Base-by-base conservation (phyloP, 2,113 vertebrate species). In the Leiothrix lutea region DNA sequence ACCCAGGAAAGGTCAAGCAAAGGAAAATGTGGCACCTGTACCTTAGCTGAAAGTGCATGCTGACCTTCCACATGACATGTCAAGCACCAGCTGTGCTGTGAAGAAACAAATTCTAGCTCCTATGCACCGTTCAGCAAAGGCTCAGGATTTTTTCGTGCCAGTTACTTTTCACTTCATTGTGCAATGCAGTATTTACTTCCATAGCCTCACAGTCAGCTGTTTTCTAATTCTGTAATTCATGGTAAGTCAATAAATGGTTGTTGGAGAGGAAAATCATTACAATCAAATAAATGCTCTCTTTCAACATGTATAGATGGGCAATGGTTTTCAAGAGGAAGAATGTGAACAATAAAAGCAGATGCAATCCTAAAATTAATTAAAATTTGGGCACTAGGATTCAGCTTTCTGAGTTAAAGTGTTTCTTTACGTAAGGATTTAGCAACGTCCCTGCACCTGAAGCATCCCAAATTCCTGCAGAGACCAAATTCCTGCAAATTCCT, bases 11-110 rank as follows among this genome's bases (percentile, higher is more conserved):
- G 88, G 86, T 85, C 88, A 91, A 83, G 62, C 45, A 92, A 88
- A 91, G 31, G 45, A 60, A 95, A 93, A 95, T 47, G 44, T 88
- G 80, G 35, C 80, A 88, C 87, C 94, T 95, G 90, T 93, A 86
- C 58, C 3, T 87, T 70, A 90, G 79, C 36, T 69, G 60, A 65
- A 94, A 85, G 44, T 25, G 26, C 26, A 33, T 28, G 54, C 73
- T 88, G 94, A 94, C 74, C 90, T 96, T 94, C 64, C 50, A 56
- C 38, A 61, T 1, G 12, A 50, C 25, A 24, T 33, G 64, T 58
- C 60, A 88, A 90, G 50, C 31, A 80, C 74, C 88, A 92, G 60
- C 70, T 93, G 94, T 47, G 28, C n/a, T 62, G 36, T 24, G 44
- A 31, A 74, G 73, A 71, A 87, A 83, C n/a, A 56, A 74, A 35